Conservation (phyloP, 64 coral and sea anemone genomes). For the Actinia tenebrosa region DNA sequence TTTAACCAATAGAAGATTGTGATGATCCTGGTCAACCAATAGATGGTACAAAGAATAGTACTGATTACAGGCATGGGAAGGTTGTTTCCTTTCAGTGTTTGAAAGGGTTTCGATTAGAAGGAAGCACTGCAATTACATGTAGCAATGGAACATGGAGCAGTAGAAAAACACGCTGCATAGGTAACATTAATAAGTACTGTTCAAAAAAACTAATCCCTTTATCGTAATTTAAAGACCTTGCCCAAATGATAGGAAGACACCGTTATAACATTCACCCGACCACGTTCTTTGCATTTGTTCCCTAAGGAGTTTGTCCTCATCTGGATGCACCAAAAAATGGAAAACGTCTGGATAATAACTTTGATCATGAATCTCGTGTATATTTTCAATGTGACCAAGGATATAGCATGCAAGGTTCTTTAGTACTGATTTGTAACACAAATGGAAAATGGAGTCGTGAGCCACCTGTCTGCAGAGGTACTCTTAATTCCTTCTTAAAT, state of each 20-base stretch:
- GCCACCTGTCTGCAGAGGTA: constrained; percentile 35
- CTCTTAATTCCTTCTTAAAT: background rate
- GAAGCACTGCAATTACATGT: background rate
- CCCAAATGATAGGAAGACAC: too few species aligned
- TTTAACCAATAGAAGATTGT: constrained; percentile 14
- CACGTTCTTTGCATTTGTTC: background rate
- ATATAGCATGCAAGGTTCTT: constrained; percentile 2
- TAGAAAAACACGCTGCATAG: constrained; percentile 14
- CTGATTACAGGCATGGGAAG: constrained; percentile 26
- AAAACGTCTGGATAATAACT: background rate
- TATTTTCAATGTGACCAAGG: background rate
- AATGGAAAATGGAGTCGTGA: constrained; percentile 27
- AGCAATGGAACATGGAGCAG: constrained; percentile 34
- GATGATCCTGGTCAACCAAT: background rate
- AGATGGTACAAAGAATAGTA: background rate
- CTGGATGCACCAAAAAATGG: background rate
- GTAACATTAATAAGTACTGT: background rate
- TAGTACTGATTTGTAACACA: background rate
- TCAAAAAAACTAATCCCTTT: too few species aligned
- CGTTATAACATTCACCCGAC: too few species aligned
- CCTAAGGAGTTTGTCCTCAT: background rate
- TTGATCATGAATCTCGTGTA: background rate
- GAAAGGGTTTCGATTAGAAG: constrained; percentile 14
- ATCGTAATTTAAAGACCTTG: too few species aligned
- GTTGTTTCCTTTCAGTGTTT: background rate